Evolutionary conservation across 1,140 invertebrate genomes (phyloP), one percentile per base, ranked within the genome.

Genomic region (Spodoptera frugiperda): DNA sequence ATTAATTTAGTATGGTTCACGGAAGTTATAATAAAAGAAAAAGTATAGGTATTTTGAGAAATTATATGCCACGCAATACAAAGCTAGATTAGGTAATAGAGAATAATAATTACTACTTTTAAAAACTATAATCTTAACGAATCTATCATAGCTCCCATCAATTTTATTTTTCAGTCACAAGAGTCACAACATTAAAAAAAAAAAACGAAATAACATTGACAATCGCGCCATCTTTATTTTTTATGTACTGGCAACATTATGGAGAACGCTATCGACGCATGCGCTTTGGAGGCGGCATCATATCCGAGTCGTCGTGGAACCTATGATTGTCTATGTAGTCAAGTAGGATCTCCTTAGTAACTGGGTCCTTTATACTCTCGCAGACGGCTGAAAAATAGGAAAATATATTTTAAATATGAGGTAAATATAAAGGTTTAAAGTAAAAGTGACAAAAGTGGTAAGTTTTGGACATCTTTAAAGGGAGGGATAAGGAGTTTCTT

Each of bases 321-420:
- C 95, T 93, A 77, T 96, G 91, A 9, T 91, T 92, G 9, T 96
- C 94, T 78, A 99, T 98, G 86, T 94, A 97, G 44, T 96, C 93
- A 30, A 99, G 87, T 14, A 99, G 95, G 75, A 94, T 94, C 25
- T 98, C 96, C 89, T 97, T 97, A 0, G 98, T 98, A 0, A 99
- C 96, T 0, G 98, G 98, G 83, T 97, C 90, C 17, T 85, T 85
- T 86, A 99, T 97, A 84, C 96, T 96, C 49, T 95, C 92, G 78
- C 93, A 95, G 33, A 97, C 96, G 79, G 96, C 95, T 97, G 90
- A 15, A 19, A n/a, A 5, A 71, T 6, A 54, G 3, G 44, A 49
- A 51, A 9, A 68, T 12, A 25, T 5, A 14, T 48, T 12, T 11
- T 48, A 12, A 48, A 15, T 19, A 39, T 14, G 33, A 10, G 2